These are phyloP conservation scores for Parapsyche elsis DNA, from an alignment of 1,140 invertebrate species.

Conservation along the genomic window DNA sequence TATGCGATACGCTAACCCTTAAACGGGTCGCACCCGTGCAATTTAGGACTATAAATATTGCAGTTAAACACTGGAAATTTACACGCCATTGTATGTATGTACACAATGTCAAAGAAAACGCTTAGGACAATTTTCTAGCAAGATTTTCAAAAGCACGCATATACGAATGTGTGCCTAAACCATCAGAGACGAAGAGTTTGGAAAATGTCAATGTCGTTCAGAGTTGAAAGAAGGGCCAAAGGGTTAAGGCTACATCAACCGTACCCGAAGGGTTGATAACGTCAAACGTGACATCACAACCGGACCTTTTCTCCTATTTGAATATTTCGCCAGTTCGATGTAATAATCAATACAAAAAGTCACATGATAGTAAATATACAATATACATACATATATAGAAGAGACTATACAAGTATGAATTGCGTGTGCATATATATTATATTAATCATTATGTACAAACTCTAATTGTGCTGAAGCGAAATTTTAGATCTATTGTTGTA, in stretches of 20 bases:
- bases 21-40: too few species aligned
- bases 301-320: background rate
- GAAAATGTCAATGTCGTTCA: constrained; percentile 1
- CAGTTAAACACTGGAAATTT: too few species aligned
- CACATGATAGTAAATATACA: background rate
- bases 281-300: constrained; percentile 10
- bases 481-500: background rate
- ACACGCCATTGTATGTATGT: too few species aligned
- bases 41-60: background rate
- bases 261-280: background rate
- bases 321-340: background rate
- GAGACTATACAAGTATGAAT: background rate
- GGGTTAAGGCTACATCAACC: background rate
- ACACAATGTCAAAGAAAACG: too few species aligned
- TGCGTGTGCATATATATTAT: background rate
- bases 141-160: too few species aligned
- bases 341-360: background rate
- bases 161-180: background rate
- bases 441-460: background rate
- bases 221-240: constrained; percentile 13
- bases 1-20: too few species aligned
- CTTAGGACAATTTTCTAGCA: too few species aligned
- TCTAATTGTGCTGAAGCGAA: constrained; percentile 14
- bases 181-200: background rate
- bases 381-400: background rate